A percentile compares a stretch with the other conserved stretches of the same genome.
phyloP scores from a whole-genome alignment of 2,797 vertebrate species.

The Clarias platycephalus region DNA sequence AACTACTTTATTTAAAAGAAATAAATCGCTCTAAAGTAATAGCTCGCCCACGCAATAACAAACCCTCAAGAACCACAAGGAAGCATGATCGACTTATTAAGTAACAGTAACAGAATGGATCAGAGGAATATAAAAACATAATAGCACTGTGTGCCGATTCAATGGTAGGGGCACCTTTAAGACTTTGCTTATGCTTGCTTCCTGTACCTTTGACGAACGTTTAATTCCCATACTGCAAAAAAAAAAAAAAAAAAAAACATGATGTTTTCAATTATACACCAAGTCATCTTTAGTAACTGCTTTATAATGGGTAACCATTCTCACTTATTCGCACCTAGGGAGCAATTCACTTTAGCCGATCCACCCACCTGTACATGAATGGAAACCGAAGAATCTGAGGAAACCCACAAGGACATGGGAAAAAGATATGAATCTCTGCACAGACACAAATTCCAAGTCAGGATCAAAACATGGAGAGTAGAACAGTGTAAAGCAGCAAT shows the following conservation, averaged over 20 bases:
- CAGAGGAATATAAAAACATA: too few species aligned
- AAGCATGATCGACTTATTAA: not conserved
- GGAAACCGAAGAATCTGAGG: not conserved
- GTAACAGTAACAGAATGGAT: not conserved
- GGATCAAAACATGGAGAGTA: too few species aligned
- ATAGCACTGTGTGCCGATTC: too few species aligned
- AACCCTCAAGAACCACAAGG: not conserved
- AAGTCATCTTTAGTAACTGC: not conserved
- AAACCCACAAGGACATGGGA: too few species aligned
- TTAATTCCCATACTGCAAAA: not conserved
- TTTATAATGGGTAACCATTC: not conserved
- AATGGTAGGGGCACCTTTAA: not conserved
- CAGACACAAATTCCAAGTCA: not conserved
- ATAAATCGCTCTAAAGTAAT: not conserved
- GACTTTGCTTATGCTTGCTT: not conserved
- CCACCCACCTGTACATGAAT: not conserved
- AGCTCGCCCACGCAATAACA: not conserved
- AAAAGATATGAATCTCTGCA: too few species aligned
- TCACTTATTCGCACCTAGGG: not conserved
- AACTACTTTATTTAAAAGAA: slow-evolving; percentile 18
- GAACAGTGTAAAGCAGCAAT: not conserved
- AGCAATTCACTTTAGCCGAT: not conserved
- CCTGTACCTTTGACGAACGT: not conserved
- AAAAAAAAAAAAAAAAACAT: too few species aligned
- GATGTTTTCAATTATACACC: not conserved